Percentiles rank a stretch among this genome's conserved stretches.
Evolutionary conservation across 2,888 invertebrate genomes (phyloP).

Genomic region (Cephus runcator): DNA sequence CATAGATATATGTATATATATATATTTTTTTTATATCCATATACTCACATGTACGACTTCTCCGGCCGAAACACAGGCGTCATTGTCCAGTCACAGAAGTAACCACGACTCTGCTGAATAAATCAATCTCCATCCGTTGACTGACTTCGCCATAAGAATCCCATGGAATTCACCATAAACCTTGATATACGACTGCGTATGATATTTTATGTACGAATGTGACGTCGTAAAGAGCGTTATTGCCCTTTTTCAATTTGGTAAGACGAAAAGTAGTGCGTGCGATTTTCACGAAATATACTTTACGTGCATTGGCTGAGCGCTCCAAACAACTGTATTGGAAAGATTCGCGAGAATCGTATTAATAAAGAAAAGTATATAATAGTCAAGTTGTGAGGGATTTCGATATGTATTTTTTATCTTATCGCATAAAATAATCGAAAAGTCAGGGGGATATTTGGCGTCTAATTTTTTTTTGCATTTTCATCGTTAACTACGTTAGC

Average conservation of each 20-base stretch:
- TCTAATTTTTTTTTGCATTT: background rate
- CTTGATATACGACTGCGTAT: constrained; percentile 12
- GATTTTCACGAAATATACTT: background rate
- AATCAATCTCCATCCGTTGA: constrained; percentile 15
- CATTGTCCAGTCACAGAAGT: constrained; percentile 20
- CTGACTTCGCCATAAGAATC: constrained; percentile 13
- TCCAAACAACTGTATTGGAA: background rate
- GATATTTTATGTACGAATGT: background rate
- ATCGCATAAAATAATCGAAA: no score
- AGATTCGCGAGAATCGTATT: background rate
- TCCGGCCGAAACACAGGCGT: constrained; percentile 10
- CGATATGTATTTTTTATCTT: no score
- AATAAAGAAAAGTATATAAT: background rate
- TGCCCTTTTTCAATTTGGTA: background rate
- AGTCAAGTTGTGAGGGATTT: no score
- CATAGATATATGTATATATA: background rate
- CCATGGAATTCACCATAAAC: background rate
- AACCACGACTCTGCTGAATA: constrained; percentile 15
- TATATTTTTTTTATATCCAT: background rate
- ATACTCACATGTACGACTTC: background rate
- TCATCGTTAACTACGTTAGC: background rate
- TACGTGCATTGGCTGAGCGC: no score
- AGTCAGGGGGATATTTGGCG: no score
- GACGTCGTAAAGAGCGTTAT: background rate
- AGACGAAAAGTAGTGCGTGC: background rate